These are phyloP conservation scores for Nasalis larvatus DNA, from an alignment of 2,113 vertebrate species.

Conservation along the genomic window DNA sequence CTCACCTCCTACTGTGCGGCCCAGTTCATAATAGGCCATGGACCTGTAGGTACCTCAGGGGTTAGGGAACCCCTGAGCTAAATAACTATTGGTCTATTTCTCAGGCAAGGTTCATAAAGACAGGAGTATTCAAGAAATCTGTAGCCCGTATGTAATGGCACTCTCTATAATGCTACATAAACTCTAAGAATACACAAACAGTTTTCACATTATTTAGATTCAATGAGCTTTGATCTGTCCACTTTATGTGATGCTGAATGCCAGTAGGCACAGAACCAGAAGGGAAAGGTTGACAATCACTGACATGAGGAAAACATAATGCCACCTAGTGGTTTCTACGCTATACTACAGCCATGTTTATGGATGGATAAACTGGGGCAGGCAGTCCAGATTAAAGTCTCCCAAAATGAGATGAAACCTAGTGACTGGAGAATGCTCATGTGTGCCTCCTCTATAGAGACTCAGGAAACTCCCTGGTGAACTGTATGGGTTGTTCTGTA, in stretches of 20 bases:
- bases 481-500: not conserved
- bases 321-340: conserved; percentile 21
- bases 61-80: no score
- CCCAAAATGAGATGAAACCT: not conserved
- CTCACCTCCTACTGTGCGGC: no score
- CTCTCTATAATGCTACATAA: conserved; percentile 1
- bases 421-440: not conserved
- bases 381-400: not conserved
- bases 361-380: not conserved
- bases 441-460: not conserved
- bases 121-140: conserved; percentile 1
- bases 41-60: no score
- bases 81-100: not conserved
- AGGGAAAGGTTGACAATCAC: not conserved
- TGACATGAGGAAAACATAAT: not conserved
- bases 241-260: not conserved
- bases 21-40: no score
- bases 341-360: not conserved
- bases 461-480: not conserved
- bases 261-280: conserved; percentile 28
- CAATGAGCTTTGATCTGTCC: not conserved
- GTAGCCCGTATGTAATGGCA: not conserved
- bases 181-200: conserved; percentile 43
- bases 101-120: not conserved
- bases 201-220: conserved; percentile 50